Conservation (phyloP, 2,113 vertebrate genomes). For the Coturnix japonica region DNA sequence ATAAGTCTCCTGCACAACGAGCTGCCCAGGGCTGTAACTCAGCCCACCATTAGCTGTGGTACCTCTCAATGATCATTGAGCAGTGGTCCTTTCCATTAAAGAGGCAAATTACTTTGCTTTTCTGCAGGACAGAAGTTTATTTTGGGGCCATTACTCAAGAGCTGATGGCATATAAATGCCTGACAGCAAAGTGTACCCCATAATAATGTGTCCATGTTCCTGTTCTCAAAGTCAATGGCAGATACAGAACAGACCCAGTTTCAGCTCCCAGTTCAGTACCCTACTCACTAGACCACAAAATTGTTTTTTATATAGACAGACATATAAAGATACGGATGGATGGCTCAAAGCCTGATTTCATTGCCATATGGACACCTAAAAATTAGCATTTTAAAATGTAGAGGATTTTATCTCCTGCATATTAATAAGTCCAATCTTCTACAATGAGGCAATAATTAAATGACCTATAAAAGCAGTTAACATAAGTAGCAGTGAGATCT, state of each 20-base stretch:
- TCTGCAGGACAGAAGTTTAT: not conserved
- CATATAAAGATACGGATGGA: slow-evolving; percentile 55
- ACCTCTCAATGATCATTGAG: not conserved
- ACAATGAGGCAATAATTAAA: slow-evolving; percentile 43
- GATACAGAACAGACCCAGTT: slow-evolving; percentile 16
- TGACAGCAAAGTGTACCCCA: slow-evolving; percentile 17
- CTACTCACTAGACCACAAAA: slow-evolving; percentile 64
- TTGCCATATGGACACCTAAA: slow-evolving; percentile 59
- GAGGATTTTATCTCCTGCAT: slow-evolving; percentile 51
- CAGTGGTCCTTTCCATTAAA: not conserved
- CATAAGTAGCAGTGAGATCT: slow-evolving; percentile 37
- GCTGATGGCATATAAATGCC: not conserved
- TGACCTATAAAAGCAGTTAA: slow-evolving; percentile 60
- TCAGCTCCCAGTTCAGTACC: slow-evolving; percentile 37
- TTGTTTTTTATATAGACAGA: slow-evolving; percentile 47
- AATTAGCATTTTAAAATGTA: slow-evolving; percentile 59
- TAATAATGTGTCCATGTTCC: slow-evolving; percentile 23
- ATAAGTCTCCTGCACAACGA: not conserved
- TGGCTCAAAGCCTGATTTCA: slow-evolving; percentile 61
- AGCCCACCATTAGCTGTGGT: not conserved
- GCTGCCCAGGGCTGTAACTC: not conserved
- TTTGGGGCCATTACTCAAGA: not conserved
- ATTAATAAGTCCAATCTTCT: slow-evolving; percentile 45
- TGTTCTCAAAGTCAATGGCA: slow-evolving; percentile 36
- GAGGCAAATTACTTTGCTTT: not conserved